These are phyloP conservation scores for Andrena cerasifolii DNA, from an alignment of 1,140 invertebrate species.

Conservation along the genomic window DNA sequence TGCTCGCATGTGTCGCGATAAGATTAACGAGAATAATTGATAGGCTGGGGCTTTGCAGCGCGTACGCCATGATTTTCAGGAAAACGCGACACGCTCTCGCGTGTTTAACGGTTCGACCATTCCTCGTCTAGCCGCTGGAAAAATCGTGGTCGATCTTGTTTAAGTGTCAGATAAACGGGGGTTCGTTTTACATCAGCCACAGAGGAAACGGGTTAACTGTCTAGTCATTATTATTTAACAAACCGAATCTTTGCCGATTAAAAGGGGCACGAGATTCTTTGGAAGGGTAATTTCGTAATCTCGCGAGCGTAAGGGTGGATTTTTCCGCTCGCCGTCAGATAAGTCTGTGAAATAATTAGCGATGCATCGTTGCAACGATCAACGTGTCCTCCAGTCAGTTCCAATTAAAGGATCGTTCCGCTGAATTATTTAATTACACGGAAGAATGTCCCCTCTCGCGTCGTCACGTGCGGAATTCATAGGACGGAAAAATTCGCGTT, in stretches of 20 bases:
- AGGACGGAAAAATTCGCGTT: constrained; percentile 24
- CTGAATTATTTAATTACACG: constrained; percentile 37
- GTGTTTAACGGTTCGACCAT: constrained; percentile 10
- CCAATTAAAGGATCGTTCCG: constrained; percentile 8
- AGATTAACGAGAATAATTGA: constrained; percentile 43
- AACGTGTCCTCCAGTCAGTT: background rate
- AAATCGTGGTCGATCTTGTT: constrained; percentile 18
- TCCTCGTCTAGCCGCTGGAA: background rate
- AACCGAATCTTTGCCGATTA: background rate
- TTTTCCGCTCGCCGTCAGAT: too few relatives aligned
- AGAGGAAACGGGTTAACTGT: background rate
- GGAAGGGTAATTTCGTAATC: too few relatives aligned
- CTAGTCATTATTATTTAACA: background rate
- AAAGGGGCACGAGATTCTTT: background rate
- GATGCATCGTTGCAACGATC: constrained; percentile 13
- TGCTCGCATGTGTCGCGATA: background rate
- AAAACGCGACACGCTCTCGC: background rate
- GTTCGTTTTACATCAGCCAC: background rate
- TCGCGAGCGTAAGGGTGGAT: too few relatives aligned
- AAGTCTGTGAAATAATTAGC: constrained; percentile 22
- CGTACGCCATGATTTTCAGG: constrained; percentile 22
- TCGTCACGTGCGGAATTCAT: background rate
- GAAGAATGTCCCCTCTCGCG: background rate
- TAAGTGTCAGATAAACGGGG: background rate
- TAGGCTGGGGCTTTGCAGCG: background rate